phyloP scores from a whole-genome alignment of 2,888 invertebrate genomes.

The Drosophila cyrtoloma region DNA sequence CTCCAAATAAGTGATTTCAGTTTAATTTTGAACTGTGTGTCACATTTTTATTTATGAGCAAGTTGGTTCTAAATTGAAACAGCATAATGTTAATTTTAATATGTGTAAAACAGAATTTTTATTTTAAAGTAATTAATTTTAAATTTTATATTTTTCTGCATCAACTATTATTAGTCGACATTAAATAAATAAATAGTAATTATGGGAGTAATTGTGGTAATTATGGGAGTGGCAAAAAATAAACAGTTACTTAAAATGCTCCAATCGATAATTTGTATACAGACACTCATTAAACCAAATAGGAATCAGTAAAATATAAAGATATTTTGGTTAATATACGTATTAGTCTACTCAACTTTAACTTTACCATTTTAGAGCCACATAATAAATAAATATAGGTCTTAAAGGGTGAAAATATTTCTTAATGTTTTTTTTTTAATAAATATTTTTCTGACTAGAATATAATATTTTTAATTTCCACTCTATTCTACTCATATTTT shows the following conservation, averaged over 20 bases:
- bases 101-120: background rate
- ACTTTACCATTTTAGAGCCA: background rate
- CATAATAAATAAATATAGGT: no score
- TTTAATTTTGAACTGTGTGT: no score
- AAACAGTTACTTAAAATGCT: background rate
- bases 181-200: background rate
- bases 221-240: background rate
- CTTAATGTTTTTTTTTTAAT: background rate
- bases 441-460: background rate
- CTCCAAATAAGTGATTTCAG: no score
- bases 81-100: background rate
- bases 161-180: background rate
- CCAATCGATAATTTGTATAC: background rate
- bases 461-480: fast-evolving
- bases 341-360: background rate
- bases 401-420: background rate
- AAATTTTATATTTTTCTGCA: background rate
- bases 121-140: background rate
- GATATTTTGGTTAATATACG: no score
- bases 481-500: background rate
- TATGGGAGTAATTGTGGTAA: background rate
- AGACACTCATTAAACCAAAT: no score
- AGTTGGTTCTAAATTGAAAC: background rate
- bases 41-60: background rate
- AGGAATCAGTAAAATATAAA: no score